Evolutionary conservation across 2,888 invertebrate species (phyloP).

Genomic region (Acleris cristana): DNA sequence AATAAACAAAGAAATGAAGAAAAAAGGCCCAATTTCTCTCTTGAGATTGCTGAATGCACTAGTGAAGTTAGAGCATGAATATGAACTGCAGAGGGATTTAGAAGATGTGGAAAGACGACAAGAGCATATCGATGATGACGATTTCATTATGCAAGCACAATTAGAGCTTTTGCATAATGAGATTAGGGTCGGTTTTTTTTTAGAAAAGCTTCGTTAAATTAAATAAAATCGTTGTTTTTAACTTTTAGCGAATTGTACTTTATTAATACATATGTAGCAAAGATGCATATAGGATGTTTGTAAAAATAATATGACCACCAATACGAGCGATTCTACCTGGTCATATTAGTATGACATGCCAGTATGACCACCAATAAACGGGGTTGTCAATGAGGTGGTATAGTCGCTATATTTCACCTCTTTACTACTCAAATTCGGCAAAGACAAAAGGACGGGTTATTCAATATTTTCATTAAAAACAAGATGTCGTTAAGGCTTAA

Average conservation of each 20-base stretch:
- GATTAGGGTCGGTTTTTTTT: constrained; percentile 2
- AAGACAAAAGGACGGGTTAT: too few relatives aligned
- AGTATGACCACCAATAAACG: too few relatives aligned
- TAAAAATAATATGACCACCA: constrained; percentile 4
- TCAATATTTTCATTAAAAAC: too few relatives aligned
- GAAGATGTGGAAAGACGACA: constrained; percentile 6
- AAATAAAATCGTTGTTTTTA: constrained; percentile 1
- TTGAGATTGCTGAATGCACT: constrained; percentile 3
- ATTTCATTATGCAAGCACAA: constrained; percentile 1
- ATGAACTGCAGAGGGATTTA: constrained; percentile 5
- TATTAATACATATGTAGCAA: neutral
- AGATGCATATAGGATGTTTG: neutral
- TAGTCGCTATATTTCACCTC: too few relatives aligned
- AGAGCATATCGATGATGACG: constrained; percentile 1
- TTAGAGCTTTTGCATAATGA: constrained; percentile 8
- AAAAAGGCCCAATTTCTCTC: neutral
- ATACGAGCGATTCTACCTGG: neutral
- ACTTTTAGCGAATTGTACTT: constrained; percentile 4
- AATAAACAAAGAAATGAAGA: too few relatives aligned
- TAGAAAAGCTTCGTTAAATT: constrained; percentile 1
- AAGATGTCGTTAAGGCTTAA: too few relatives aligned
- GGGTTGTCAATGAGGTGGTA: too few relatives aligned
- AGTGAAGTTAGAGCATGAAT: constrained; percentile 8
- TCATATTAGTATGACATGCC: too few relatives aligned
- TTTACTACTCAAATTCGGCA: too few relatives aligned